phyloP scores from a whole-genome alignment of 2,797 vertebrate species.

The Sebastes itinus region DNA sequence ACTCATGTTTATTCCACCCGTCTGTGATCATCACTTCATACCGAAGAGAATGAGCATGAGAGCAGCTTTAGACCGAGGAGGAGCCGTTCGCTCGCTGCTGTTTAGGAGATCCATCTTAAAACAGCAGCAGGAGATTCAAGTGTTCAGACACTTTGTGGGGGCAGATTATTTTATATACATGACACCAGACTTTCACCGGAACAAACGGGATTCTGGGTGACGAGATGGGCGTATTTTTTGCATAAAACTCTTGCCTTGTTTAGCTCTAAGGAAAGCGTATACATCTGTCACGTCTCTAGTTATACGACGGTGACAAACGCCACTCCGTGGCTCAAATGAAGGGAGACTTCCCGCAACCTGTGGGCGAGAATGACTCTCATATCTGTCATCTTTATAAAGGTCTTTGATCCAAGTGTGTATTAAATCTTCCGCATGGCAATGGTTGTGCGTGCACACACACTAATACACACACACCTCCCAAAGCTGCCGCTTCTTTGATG shows the following conservation, averaged over 20 bases:
- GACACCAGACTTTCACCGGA: conserved; percentile 19
- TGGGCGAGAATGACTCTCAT: conserved; percentile 37
- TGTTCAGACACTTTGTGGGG: conserved; percentile 4
- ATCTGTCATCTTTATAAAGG: conserved; percentile 57
- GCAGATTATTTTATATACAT: conserved; percentile 21
- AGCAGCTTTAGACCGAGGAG: neutral
- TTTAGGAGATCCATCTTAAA: conserved; percentile 10
- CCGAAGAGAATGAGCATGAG: neutral
- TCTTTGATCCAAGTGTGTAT: conserved; percentile 61
- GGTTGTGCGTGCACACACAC: neutral
- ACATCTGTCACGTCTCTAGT: conserved; percentile 25
- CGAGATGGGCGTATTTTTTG: conserved; percentile 3
- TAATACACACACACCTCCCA: conserved; percentile 21
- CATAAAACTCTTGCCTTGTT: conserved; percentile 17
- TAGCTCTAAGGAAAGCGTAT: neutral
- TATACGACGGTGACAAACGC: conserved; percentile 11
- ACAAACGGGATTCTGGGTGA: conserved; percentile 39
- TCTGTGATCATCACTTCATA: neutral
- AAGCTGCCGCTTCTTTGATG: conserved; percentile 66
- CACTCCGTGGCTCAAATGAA: conserved; percentile 36
- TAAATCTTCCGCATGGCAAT: conserved; percentile 39
- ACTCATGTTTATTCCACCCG: neutral
- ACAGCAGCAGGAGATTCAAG: conserved; percentile 11
- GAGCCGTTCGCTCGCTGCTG: neutral
- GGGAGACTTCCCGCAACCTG: conserved; percentile 45